These are phyloP conservation scores for Arctopsyche grandis DNA, from an alignment of 1,140 invertebrate species.

Conservation along the genomic window DNA sequence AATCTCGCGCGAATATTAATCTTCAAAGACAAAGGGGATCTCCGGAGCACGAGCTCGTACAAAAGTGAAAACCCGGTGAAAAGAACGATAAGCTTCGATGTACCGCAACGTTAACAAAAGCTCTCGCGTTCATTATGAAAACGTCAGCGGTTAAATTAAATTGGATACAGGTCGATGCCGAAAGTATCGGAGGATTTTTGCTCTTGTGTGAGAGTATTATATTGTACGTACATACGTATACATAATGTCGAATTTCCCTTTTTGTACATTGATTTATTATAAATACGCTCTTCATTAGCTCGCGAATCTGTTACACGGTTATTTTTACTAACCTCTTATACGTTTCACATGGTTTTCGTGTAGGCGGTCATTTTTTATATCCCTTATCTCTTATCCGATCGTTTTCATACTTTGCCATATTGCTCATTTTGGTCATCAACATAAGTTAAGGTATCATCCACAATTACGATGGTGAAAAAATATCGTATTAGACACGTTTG, in stretches of 20 bases:
- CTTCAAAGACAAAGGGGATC: not conserved
- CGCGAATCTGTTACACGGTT: too few species aligned
- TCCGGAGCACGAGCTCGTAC: not conserved
- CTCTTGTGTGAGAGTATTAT: too few species aligned
- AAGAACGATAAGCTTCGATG: not conserved
- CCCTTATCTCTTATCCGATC: too few species aligned
- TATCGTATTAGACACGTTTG: too few species aligned
- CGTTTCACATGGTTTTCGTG: too few species aligned
- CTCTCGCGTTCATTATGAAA: not conserved
- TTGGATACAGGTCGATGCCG: not conserved
- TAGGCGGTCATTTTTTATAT: too few species aligned
- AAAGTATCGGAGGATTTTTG: not conserved
- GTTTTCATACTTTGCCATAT: too few species aligned
- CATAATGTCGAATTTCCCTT: not conserved
- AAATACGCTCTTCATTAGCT: not conserved
- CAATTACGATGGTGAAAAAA: too few species aligned
- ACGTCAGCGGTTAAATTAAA: slow-evolving; percentile 10
- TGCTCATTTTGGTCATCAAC: too few species aligned
- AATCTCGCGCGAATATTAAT: not conserved
- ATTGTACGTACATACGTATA: too few species aligned
- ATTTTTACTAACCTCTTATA: too few species aligned
- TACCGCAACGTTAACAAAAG: not conserved
- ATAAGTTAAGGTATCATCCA: too few species aligned
- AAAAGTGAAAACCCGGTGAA: not conserved
- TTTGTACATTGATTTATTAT: not conserved